Conservation (phyloP, 2,113 vertebrate species). For the Zosterops japonicus region DNA sequence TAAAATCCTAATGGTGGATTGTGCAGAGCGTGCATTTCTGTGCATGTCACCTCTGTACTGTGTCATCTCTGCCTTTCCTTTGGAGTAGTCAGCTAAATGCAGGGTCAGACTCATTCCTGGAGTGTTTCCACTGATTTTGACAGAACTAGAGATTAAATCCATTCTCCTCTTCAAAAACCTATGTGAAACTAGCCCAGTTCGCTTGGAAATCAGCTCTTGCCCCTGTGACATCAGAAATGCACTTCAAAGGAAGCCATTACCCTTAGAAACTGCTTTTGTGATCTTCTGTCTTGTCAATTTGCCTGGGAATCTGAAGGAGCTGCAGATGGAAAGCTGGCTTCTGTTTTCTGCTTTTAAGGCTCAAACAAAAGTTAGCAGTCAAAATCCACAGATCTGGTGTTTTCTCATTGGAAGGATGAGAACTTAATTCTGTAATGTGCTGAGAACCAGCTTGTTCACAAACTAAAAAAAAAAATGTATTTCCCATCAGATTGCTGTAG, state of each 20-base stretch:
- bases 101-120: not conserved
- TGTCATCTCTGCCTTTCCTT: not conserved
- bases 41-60: not conserved
- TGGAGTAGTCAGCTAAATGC: not conserved
- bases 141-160: not conserved
- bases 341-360: not conserved
- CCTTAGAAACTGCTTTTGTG: slow-evolving; percentile 28
- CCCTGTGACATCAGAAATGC: slow-evolving; percentile 26
- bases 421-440: not conserved
- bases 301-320: not conserved
- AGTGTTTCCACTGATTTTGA: slow-evolving; percentile 19
- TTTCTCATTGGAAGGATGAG: not conserved
- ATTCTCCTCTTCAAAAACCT: slow-evolving; percentile 14
- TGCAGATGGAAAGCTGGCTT: not conserved
- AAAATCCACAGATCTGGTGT: not conserved
- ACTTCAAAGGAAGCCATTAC: slow-evolving; percentile 51
- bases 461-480: not conserved
- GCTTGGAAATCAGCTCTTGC: slow-evolving; percentile 38
- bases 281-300: slow-evolving; percentile 42
- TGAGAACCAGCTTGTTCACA: not conserved
- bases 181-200: slow-evolving; percentile 10
- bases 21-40: not conserved
- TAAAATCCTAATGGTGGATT: not conserved
- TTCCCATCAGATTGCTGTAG: not conserved
- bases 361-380: not conserved